Evolutionary conservation across 1,140 invertebrate species (phyloP).

Genomic region (Archivesica marissinica): DNA sequence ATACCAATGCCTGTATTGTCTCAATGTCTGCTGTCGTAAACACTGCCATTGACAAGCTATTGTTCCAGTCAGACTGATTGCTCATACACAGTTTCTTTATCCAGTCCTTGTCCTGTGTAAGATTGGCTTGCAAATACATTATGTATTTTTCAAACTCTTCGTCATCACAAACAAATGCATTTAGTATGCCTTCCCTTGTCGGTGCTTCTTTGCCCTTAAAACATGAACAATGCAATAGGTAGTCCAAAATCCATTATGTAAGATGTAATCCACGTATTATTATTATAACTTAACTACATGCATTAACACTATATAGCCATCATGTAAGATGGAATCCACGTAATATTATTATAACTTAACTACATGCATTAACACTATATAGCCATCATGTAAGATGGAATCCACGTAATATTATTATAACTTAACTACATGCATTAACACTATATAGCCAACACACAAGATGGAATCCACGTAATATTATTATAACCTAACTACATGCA

Average conservation of each 20-base stretch:
- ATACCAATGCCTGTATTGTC: background rate
- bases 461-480: too few relatives aligned
- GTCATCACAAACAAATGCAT: background rate
- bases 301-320: too few relatives aligned
- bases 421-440: too few relatives aligned
- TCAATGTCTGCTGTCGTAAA: background rate
- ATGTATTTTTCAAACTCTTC: background rate
- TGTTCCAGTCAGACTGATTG: background rate
- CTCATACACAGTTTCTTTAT: background rate
- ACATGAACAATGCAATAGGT: background rate
- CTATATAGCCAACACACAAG: too few relatives aligned
- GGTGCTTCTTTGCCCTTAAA: background rate
- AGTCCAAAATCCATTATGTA: background rate
- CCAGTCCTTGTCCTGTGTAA: background rate
- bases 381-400: too few relatives aligned
- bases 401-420: too few relatives aligned
- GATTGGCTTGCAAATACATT: background rate
- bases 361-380: too few relatives aligned
- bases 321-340: too few relatives aligned
- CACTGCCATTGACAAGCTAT: background rate
- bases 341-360: too few relatives aligned
- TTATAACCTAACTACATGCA: too few relatives aligned
- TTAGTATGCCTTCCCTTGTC: background rate
- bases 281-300: too few relatives aligned
- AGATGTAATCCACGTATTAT: background rate